Evolutionary conservation across 2,888 invertebrate genomes (phyloP).

Genomic region (Nudaria mundana): DNA sequence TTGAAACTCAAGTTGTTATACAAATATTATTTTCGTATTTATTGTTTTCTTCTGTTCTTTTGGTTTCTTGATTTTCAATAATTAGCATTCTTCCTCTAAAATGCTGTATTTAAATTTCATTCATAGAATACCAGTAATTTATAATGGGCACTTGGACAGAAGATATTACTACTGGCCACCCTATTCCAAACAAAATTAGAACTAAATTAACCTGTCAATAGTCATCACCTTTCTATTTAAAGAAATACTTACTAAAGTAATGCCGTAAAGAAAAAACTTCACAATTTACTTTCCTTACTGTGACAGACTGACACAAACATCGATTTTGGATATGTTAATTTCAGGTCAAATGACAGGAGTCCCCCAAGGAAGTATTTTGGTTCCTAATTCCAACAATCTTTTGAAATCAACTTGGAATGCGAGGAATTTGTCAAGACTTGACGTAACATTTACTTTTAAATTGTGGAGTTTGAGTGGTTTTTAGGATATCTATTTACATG

Average conservation of each 20-base stretch:
- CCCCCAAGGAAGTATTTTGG: constrained; percentile 56
- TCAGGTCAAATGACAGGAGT: constrained; percentile 69
- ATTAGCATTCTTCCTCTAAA: background rate
- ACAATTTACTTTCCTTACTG: constrained; percentile 51
- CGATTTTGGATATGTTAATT: constrained; percentile 77
- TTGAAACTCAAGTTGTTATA: constrained; percentile 12
- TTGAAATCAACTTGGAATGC: constrained; percentile 40
- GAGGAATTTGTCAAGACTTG: constrained; percentile 46
- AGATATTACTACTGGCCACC: background rate
- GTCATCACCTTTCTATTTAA: constrained; percentile 34
- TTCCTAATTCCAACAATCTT: constrained; percentile 42
- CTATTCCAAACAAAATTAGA: constrained; percentile 43
- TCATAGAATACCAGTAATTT: background rate
- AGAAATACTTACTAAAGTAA: constrained; percentile 31
- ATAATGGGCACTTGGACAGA: background rate
- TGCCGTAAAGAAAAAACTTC: constrained; percentile 39
- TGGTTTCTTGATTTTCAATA: no score
- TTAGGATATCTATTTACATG: no score
- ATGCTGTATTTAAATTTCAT: background rate
- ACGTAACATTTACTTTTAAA: constrained; percentile 46
- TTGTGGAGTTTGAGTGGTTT: constrained; percentile 12
- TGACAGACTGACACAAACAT: constrained; percentile 63
- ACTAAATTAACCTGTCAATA: constrained; percentile 53
- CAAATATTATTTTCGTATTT: no score
- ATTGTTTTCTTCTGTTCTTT: no score